A percentile compares a stretch with the other conserved stretches of the same genome.
phyloP scores from a whole-genome alignment of 2,797 vertebrate species.

The Lutjanus campechanus region DNA sequence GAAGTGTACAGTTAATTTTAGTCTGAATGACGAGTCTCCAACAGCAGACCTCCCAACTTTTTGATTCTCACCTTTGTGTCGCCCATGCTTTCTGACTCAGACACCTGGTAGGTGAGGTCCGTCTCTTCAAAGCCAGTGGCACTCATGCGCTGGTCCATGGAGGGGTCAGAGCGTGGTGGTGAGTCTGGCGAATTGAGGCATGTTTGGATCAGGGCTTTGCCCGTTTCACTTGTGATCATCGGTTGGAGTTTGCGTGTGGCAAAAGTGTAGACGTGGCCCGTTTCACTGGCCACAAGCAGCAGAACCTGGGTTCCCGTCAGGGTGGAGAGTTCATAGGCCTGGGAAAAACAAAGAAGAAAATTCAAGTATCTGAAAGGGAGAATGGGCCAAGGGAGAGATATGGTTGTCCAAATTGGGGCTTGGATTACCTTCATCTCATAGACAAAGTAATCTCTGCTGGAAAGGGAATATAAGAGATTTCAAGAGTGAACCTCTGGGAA shows the following conservation, averaged over 20 bases:
- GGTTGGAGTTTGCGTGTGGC: conserved; percentile 98
- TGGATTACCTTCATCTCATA: conserved; percentile 23
- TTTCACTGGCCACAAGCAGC: conserved; percentile 97
- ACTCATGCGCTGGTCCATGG: conserved; percentile 98
- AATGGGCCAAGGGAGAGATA: background rate
- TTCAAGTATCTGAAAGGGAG: background rate
- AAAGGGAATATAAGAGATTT: conserved; percentile 21
- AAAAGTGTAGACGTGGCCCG: conserved; percentile 98
- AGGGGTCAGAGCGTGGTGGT: conserved; percentile 94
- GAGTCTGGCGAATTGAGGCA: conserved; percentile 99
- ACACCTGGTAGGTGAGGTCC: conserved; percentile 99
- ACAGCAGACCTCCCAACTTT: background rate
- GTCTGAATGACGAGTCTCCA: background rate
- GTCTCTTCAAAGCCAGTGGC: conserved; percentile 99
- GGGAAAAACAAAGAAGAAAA: conserved; percentile 41
- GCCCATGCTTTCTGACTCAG: conserved; percentile 96
- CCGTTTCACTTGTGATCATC: conserved; percentile 99
- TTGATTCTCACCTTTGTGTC: conserved; percentile 91
- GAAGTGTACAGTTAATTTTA: background rate
- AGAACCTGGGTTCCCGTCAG: conserved; percentile 98
- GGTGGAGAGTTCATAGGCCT: conserved; percentile 98
- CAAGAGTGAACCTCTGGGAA: conserved; percentile 40
- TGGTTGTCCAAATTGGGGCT: conserved; percentile 16
- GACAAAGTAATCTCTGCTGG: conserved; percentile 21
- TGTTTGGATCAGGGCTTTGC: conserved; percentile 98